These are phyloP conservation scores for Ailurus styani DNA, from an alignment of 2,113 vertebrate species.

Conservation along the genomic window DNA sequence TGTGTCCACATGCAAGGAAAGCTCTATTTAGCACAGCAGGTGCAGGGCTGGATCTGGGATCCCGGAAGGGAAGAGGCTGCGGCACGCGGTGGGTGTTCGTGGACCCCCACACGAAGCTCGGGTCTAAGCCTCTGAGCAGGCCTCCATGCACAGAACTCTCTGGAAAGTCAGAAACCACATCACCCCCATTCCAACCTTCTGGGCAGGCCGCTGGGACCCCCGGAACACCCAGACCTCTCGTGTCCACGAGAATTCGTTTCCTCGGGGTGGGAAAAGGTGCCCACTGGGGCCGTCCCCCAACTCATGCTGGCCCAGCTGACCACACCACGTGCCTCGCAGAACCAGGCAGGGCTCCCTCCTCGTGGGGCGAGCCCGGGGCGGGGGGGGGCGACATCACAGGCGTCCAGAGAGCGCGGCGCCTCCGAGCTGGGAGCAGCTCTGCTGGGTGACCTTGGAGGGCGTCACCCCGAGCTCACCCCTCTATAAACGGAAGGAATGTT, in stretches of 20 bases:
- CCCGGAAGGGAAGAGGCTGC: background rate
- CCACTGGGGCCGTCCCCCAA: no score
- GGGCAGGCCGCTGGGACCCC: fast-evolving
- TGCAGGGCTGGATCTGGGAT: background rate
- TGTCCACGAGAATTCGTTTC: background rate
- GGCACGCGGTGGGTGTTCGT: fast-evolving
- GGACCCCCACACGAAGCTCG: fast-evolving
- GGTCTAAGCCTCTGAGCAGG: background rate
- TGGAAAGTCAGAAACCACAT: background rate
- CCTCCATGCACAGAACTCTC: background rate
- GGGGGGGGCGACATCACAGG: background rate
- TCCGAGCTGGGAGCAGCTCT: background rate
- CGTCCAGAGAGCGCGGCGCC: background rate
- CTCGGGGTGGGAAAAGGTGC: background rate
- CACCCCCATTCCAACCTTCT: background rate
- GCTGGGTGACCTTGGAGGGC: background rate
- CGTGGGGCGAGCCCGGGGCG: background rate
- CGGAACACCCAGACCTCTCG: background rate
- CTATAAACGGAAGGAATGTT: background rate
- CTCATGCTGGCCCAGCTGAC: background rate
- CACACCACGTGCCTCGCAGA: fast-evolving
- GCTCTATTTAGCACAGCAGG: background rate
- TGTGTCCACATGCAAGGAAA: background rate
- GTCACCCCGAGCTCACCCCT: background rate
- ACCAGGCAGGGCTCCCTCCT: background rate